Evolutionary conservation across 2,797 vertebrate species (phyloP), one percentile per base, ranked within the genome.

Genomic region (Diplodus sargus): DNA sequence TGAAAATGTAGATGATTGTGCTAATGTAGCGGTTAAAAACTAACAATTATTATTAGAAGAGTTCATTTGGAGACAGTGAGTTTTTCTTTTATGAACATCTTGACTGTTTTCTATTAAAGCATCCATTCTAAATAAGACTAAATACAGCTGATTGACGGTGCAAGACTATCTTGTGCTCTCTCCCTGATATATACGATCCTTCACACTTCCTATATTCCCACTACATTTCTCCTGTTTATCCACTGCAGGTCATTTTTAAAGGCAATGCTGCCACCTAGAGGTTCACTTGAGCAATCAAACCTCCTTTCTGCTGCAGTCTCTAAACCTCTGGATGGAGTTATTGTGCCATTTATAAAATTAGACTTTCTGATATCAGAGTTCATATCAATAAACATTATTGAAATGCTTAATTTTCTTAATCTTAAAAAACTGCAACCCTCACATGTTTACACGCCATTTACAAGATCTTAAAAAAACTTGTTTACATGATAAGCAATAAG

Each of bases 201-300:
- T 63, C 20, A 65, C 56, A 57, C 18, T 22, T 23, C 49, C 14
- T 51, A 1, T 14, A 43, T 45, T 64, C 56, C 62, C 45, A 23
- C 47, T 69, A 69, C 39, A 57, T 10, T 23, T 28, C 8, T 42
- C 20, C 28, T 18, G 4, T 60, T 67, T n/a, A 25, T 47, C 42
- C 18, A 0, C 47, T 58, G 28, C 66, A 49, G 49, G 39, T 70
- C 60, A 23, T 59, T 49, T 79, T 77, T 49, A 25, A 63, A 58
- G 68, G 83, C 42, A 65, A 77, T 90, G 89, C 90, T 92, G 91
- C 92, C 95, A 92, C 85, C 94, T 95, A 91, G 70, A 87, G 95
- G 91, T 60, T 43, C 0, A n/a, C 39, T 49, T 25, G 64, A 64
- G 74, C 22, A 78, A 49, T 20, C 73, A 62, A 23, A 54, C 1